Base-by-base conservation (phyloP, 2,888 invertebrate genomes). In the Ormia ochracea region DNA sequence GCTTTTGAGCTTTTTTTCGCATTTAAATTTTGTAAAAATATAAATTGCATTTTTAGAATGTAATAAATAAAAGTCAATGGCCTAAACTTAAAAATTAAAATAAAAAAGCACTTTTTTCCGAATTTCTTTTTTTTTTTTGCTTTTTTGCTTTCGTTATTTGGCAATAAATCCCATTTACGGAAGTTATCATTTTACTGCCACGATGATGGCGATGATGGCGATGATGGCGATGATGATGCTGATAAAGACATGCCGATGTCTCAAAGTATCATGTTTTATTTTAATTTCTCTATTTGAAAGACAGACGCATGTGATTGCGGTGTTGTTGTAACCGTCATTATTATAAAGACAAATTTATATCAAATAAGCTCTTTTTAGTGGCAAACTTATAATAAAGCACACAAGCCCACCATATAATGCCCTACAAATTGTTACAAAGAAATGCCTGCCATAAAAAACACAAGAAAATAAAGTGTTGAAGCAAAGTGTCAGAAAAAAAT, bases 331-430 rank as follows among this genome's bases (percentile, higher is more conserved):
- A 48, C 56, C 56, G 63, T 76, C 63, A 76, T 76, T 59, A 59
- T 76, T 36, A 41, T 61, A 31, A 68, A 73, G 63, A 76, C 66
- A 76, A 76, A 72, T 48, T 76, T 79, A 38, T 80, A 76, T 65
- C 41, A 76, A 73, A 80, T 80, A 80, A 76, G 76, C 80, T 76
- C 76, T 63, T 68, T 72, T 80, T 76, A 76, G 72, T 66, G 48
- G 54, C 54, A 68, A 76, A 76, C 41, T 74, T 68, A 28, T 52
- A 56, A 73, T 72, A 61, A 56, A 56, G 52, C 33, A 63, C 48
- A 56, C 63, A 63, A 63, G 26, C 65, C 14, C 65, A 26, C 17
- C 31, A 65, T 45, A 70, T 41, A 28, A 54, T 68, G 59, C 36
- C 56, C 73, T 43, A 79, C 68, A 79, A 70, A 78, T 41, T 73